phyloP scores from a whole-genome alignment of 2,113 vertebrate species.

The Rhinolophus sinicus region DNA sequence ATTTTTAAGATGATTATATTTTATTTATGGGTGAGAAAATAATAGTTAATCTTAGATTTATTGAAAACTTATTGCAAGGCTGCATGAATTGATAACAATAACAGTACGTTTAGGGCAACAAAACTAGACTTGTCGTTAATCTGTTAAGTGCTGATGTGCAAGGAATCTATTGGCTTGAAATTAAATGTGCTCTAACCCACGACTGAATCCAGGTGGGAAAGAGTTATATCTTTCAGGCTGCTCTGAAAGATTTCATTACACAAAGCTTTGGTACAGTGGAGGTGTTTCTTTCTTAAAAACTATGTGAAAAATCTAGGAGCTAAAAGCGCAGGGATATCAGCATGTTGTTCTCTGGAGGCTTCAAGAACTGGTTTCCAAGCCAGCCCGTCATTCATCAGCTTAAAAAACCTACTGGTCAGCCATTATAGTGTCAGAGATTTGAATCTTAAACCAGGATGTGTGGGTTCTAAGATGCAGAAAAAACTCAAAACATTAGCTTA shows the following conservation, averaged over 20 bases:
- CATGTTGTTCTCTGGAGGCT: slow-evolving; percentile 74
- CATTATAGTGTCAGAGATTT: slow-evolving; percentile 80
- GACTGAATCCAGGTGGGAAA: slow-evolving; percentile 76
- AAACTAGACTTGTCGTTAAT: slow-evolving; percentile 82
- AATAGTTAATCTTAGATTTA: slow-evolving; percentile 89
- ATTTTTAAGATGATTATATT: slow-evolving; percentile 95
- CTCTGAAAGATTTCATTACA: slow-evolving; percentile 81
- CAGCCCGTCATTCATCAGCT: slow-evolving; percentile 77
- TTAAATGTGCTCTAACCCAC: slow-evolving; percentile 81
- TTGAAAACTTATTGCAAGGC: slow-evolving; percentile 86
- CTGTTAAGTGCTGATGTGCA: slow-evolving; percentile 77
- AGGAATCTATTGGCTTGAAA: slow-evolving; percentile 81
- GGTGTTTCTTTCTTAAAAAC: slow-evolving; percentile 82
- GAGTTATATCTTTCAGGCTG: slow-evolving; percentile 72
- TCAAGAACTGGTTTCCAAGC: slow-evolving; percentile 79
- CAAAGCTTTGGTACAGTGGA: slow-evolving; percentile 77
- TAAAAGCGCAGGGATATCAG: slow-evolving; percentile 64
- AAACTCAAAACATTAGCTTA: slow-evolving; percentile 46
- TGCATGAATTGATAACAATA: slow-evolving; percentile 84
- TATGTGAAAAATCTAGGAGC: slow-evolving; percentile 78
- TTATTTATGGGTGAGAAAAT: slow-evolving; percentile 93
- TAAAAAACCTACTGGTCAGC: slow-evolving; percentile 80
- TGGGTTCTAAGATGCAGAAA: slow-evolving; percentile 70
- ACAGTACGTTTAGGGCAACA: slow-evolving; percentile 80
- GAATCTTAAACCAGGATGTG: slow-evolving; percentile 73